Evolutionary conservation across 2,888 invertebrate genomes (phyloP).

Genomic region (Brachypalpus laphriformis): DNA sequence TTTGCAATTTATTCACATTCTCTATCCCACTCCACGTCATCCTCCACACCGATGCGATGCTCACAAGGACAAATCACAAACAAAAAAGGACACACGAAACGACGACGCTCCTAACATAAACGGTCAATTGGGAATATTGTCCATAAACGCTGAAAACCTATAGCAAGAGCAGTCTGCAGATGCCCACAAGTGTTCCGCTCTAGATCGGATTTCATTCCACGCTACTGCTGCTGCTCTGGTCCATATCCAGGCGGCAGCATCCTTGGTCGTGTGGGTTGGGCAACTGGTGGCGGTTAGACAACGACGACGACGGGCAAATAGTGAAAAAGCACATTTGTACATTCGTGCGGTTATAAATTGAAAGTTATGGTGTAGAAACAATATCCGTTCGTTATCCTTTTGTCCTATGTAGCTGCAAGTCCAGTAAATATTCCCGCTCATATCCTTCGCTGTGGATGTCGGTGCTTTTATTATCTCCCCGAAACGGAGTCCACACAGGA

Average conservation of each 20-base stretch:
- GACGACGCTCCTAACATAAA: constrained; percentile 51
- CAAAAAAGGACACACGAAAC: constrained; percentile 7
- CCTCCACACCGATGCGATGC: no score
- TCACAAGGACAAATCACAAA: constrained; percentile 9
- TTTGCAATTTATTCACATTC: constrained; percentile 27
- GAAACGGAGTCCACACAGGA: constrained; percentile 14
- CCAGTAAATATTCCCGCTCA: constrained; percentile 43
- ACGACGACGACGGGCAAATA: constrained; percentile 22
- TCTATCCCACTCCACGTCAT: background rate
- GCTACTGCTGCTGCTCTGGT: background rate
- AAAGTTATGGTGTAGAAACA: constrained; percentile 73
- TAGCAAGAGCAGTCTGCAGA: constrained; percentile 16
- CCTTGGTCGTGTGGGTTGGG: constrained; percentile 31
- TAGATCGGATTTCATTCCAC: constrained; percentile 47
- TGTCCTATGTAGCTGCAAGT: constrained; percentile 48
- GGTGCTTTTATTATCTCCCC: constrained; percentile 20
- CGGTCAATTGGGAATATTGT: constrained; percentile 67
- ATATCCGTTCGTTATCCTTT: constrained; percentile 68
- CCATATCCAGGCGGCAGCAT: background rate
- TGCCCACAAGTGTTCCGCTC: constrained; percentile 64
- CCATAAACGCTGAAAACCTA: constrained; percentile 58
- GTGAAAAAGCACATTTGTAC: constrained; percentile 50
- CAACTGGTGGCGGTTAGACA: constrained; percentile 55
- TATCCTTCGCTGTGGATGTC: background rate
- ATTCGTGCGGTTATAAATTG: constrained; percentile 69